These are phyloP conservation scores for Lathamus discolor DNA, from an alignment of 2,113 vertebrate genomes.

Conservation along the genomic window DNA sequence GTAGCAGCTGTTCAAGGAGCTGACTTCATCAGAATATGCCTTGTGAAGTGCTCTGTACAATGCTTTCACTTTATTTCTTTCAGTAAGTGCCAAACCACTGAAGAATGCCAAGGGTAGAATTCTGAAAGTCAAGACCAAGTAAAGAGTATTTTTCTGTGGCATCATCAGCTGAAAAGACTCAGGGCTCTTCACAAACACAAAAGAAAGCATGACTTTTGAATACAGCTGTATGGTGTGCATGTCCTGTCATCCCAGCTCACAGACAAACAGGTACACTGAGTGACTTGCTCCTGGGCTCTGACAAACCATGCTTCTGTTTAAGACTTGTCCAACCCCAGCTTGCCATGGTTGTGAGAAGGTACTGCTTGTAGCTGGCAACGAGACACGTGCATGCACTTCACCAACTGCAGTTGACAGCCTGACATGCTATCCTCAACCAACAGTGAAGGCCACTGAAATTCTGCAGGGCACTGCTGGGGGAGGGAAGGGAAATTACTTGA, in stretches of 20 bases:
- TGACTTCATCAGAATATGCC: conserved; percentile 48
- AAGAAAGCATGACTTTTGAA: neutral
- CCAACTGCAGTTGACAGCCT: neutral
- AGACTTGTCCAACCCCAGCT: neutral
- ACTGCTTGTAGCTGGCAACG: neutral
- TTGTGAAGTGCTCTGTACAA: conserved; percentile 6
- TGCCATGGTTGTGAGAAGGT: neutral
- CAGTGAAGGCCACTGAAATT: neutral
- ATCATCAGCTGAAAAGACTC: conserved; percentile 19
- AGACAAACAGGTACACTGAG: neutral
- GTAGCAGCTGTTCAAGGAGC: conserved; percentile 21
- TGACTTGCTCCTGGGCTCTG: neutral
- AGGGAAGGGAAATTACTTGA: neutral
- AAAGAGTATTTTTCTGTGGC: neutral
- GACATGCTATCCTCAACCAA: neutral
- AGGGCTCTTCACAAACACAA: neutral
- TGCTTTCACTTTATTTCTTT: conserved; percentile 31
- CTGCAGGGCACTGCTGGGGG: neutral
- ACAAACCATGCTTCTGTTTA: neutral
- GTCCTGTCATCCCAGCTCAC: neutral
- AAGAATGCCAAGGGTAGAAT: conserved; percentile 39
- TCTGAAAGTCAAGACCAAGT: conserved; percentile 28
- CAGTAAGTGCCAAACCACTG: conserved; percentile 29
- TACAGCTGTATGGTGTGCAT: neutral
- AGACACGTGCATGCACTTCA: neutral